Evolutionary conservation across 2,113 vertebrate species (phyloP).

Genomic region (Gasterosteus aculeatus): DNA sequence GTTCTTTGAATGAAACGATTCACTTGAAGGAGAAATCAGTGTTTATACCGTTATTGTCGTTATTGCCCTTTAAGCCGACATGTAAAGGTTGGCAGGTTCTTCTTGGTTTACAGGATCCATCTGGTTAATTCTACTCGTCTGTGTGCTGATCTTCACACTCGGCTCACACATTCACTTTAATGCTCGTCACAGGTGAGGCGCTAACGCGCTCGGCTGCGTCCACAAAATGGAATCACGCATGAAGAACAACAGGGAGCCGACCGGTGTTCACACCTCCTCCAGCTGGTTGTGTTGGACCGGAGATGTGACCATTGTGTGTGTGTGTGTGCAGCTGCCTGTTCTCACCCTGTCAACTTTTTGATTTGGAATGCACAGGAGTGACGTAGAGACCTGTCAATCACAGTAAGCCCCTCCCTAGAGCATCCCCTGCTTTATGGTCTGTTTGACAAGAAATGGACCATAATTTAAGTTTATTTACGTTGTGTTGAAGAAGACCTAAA

Average conservation of each 20-base stretch:
- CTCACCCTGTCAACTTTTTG: no score
- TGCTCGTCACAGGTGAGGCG: neutral
- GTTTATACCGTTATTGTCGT: no score
- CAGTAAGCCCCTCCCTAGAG: no score
- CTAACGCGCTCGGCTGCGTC: neutral
- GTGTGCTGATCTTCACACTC: neutral
- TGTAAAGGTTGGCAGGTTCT: no score
- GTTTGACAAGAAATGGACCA: no score
- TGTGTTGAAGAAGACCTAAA: no score
- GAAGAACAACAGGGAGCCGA: neutral
- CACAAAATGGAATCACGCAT: neutral
- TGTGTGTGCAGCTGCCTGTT: neutral
- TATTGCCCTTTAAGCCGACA: no score
- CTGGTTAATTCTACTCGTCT: neutral
- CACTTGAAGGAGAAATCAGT: no score
- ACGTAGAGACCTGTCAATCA: no score
- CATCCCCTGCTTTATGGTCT: neutral
- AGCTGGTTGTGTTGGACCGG: neutral
- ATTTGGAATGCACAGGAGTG: no score
- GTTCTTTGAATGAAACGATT: no score
- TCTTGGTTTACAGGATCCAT: neutral
- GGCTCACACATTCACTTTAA: neutral
- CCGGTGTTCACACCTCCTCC: conserved; percentile 5
- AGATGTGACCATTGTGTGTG: neutral
- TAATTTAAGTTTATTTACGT: no score